A percentile compares a stretch with the other conserved stretches of the same genome.
phyloP scores from a whole-genome alignment of 2,888 invertebrate species.

The Eupithecia centaureata region DNA sequence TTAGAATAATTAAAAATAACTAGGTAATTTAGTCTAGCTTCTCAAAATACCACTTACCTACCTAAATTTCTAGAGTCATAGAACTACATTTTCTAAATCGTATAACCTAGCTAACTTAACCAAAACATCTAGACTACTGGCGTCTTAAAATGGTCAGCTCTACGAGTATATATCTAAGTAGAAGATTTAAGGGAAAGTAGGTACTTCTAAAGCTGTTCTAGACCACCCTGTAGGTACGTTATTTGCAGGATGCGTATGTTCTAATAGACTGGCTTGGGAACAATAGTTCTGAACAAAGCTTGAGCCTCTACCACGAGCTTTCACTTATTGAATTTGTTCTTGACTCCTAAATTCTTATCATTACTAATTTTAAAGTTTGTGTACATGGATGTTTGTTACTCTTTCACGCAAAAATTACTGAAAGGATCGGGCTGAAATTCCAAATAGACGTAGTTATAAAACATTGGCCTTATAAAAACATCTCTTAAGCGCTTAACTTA shows the following conservation, averaged over 20 bases:
- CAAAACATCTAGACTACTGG: neutral
- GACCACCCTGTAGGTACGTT: neutral
- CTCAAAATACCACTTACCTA: no score
- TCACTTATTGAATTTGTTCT: neutral
- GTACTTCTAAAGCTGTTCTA: neutral
- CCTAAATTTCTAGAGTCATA: neutral
- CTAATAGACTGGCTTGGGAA: constrained; percentile 1
- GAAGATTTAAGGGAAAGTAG: neutral
- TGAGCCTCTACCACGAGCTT: neutral
- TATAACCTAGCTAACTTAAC: neutral
- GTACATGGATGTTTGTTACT: no score
- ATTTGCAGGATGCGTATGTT: neutral
- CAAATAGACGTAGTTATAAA: no score
- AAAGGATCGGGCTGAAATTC: no score
- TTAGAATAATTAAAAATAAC: no score
- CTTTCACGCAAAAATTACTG: no score
- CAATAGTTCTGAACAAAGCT: constrained; percentile 8
- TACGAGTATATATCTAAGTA: neutral
- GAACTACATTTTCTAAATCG: neutral
- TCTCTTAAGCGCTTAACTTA: no score
- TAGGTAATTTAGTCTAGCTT: no score
- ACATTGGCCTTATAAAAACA: no score
- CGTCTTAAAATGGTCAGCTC: neutral
- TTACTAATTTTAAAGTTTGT: no score
- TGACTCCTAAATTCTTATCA: no score